Base-by-base conservation (phyloP, 2,888 invertebrate genomes). In the Carcina quercana region DNA sequence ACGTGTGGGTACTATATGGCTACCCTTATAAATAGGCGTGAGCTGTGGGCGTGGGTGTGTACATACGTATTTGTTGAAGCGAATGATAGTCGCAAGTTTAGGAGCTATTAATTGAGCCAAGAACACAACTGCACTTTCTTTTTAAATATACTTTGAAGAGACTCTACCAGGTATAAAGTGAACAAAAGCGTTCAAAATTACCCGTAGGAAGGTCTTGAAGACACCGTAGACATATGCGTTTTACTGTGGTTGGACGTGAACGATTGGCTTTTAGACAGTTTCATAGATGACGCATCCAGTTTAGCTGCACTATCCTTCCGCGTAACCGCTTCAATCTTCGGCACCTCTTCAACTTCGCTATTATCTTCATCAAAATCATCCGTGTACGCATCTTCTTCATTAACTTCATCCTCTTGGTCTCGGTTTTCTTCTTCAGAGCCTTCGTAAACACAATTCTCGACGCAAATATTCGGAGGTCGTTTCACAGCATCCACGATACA, bases 331-430 rank as follows among this genome's bases (percentile, higher is more conserved):
- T 63, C 47, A 12, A 46, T 45, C 21, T 57, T 56, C 2, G 59
- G 34, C 7, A 11, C 14, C 1, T 60, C 54, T 17, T 61, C 72
- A 10, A 50, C 59, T 8, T 74, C 83, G 40, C 69, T 75, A 15
- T 62, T 64, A 22, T 76, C 78, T 1, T 82, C 82, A 38, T 85
- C 84, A 51, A 85, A 85, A 35, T 82, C 82, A 40, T 84, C 84
- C 1, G 80, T 74, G 45, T 84, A 84, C 7, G 62, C 70, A 24
- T 69, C 71, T 11, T 73, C 76, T 4, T 70, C 68, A n/a, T 56
- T 43, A 5, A 42, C 43, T 25, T 42, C 30, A 27, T 35, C 47
- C 7, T 56, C 40, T 15, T 52, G 34, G 8, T 57, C 46, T 7
- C 35, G 29, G 13, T 50, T 40, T 5, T 58, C 57, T 13, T 55